Conservation (phyloP, 1,140 invertebrate species). For the Berghia stephanieae region DNA sequence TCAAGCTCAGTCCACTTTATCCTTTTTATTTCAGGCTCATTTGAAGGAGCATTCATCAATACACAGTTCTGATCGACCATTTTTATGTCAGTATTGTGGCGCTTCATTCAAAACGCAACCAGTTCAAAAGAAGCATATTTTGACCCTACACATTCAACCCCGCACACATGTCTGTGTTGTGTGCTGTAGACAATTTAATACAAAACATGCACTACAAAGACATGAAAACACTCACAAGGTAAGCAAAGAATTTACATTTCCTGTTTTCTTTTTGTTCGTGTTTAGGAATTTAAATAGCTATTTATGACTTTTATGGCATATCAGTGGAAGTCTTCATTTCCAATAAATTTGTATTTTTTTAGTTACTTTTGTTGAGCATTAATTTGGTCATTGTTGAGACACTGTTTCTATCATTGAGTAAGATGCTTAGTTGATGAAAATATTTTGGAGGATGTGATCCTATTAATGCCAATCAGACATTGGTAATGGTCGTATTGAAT, state of each 20-base stretch:
- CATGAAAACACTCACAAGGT: conserved; percentile 63
- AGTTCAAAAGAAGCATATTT: conserved; percentile 67
- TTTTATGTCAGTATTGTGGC: conserved; percentile 69
- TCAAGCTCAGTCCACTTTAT: not conserved
- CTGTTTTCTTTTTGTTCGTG: not conserved
- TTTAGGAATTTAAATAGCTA: too few relatives aligned
- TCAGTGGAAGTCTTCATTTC: too few relatives aligned
- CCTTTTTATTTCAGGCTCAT: conserved; percentile 49
- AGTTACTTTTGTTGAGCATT: too few relatives aligned
- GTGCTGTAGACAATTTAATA: conserved; percentile 67
- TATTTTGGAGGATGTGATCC: too few relatives aligned
- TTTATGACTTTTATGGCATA: too few relatives aligned
- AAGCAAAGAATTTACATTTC: not conserved
- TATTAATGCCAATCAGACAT: too few relatives aligned
- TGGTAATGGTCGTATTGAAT: too few relatives aligned
- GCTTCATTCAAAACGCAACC: conserved; percentile 68
- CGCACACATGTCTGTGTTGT: conserved; percentile 57
- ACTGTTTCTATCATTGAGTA: too few relatives aligned
- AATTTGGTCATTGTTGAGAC: too few relatives aligned
- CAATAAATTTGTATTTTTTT: too few relatives aligned
- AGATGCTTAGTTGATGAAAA: too few relatives aligned
- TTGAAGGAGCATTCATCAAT: conserved; percentile 57
- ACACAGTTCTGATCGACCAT: conserved; percentile 66
- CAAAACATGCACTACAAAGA: conserved; percentile 65
- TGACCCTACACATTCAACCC: conserved; percentile 66